Evolutionary conservation across 1,140 invertebrate species (phyloP), one percentile per base, ranked within the genome.

Genomic region (Chlorops oryzae): DNA sequence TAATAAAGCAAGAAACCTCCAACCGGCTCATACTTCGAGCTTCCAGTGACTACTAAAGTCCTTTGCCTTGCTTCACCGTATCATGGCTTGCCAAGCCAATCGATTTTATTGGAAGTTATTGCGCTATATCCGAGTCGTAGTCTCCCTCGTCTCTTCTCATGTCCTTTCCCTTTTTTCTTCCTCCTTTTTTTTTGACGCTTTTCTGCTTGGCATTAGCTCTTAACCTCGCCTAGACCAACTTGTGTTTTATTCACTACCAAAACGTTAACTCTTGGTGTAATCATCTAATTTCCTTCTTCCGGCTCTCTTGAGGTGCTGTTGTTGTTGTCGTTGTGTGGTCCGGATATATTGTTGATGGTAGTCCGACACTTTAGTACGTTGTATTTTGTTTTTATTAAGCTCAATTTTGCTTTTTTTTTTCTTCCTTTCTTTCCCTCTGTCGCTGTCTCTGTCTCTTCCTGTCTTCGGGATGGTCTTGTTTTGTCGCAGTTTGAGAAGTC

Each of bases 231-330:
- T 32, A 7, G 27, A n/a, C n/a, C n/a, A n/a, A n/a, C n/a, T 32
- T 9, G 27, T n/a, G n/a, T 9, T 32, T 9, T 32, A 13, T 32
- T 32, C 27, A 32, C n/a, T 32, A 13, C 27, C 27, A 32, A 7
- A 32, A 32, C 27, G n/a, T 32, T 32, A 32, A 9, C 27, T 32
- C 40, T 23, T 5, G 21, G 27, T 37, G 38, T 54, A 58, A 58
- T 58, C 47, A 54, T 22, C 57, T 54, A 42, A 58, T 50, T 58
- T 56, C 40, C 28, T 37, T 51, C 47, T 43, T 45, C 20, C 39
- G 15, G 32, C 21, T 34, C 41, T 34, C 40, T 24, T n/a, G 9
- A 10, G 28, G 9, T 32, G 28, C 28, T 32, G 28, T 32, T 32
- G 15, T 32, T 32, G 15, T 32, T 32, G 28, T 32, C 15, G 28